Evolutionary conservation across 1,140 invertebrate species (phyloP).

Genomic region (Drosophila sp.): DNA sequence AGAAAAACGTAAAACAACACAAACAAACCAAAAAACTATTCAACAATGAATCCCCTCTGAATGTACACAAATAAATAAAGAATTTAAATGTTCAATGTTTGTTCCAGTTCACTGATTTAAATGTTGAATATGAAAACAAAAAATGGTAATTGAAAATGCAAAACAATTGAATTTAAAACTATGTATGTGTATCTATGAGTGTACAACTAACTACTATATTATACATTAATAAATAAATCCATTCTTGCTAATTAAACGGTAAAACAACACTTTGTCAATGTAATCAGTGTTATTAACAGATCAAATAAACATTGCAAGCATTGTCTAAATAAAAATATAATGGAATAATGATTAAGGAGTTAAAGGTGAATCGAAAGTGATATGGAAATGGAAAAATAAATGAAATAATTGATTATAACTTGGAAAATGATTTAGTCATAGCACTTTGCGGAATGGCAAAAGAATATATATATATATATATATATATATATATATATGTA

Average conservation of each 20-base stretch:
- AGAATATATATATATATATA: too few relatives aligned
- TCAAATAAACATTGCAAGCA: background rate
- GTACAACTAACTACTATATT: constrained; percentile 21
- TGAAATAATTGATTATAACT: background rate
- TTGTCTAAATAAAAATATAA: background rate
- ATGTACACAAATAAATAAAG: constrained; percentile 4
- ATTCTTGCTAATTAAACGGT: too few relatives aligned
- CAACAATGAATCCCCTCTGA: background rate
- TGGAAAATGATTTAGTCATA: background rate
- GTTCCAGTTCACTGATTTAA: constrained; percentile 38
- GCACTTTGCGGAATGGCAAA: too few relatives aligned
- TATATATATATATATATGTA: background rate
- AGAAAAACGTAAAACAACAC: background rate
- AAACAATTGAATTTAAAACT: constrained; percentile 23
- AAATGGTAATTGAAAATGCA: background rate
- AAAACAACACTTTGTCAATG: background rate
- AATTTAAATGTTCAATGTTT: constrained; percentile 44
- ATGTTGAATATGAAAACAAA: constrained; percentile 2
- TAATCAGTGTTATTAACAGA: constrained; percentile 2
- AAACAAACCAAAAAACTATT: constrained; percentile 15
- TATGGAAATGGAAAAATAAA: background rate
- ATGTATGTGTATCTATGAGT: constrained; percentile 21
- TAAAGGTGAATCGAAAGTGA: constrained; percentile 22
- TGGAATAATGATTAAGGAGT: background rate
- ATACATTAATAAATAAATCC: background rate